A percentile compares a stretch with the other conserved stretches of the same genome.
Conservation (phyloP, 2,113 vertebrate genomes). For the Microcebus lehilahytsara region DNA sequence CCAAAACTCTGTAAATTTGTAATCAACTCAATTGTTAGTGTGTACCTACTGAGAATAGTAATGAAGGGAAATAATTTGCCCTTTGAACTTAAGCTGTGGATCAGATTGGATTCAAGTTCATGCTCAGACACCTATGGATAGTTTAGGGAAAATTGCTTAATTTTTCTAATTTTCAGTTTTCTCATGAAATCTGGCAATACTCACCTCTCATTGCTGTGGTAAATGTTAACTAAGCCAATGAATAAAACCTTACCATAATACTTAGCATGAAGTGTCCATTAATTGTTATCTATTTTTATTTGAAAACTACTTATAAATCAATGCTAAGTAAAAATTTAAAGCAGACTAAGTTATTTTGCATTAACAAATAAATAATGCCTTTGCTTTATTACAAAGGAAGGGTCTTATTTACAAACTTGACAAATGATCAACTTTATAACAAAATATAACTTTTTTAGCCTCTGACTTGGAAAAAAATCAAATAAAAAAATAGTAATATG, state of each 20-base stretch:
- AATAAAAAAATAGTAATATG: neutral
- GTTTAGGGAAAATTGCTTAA: neutral
- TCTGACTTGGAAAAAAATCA: conserved; percentile 51
- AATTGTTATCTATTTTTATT: conserved; percentile 7
- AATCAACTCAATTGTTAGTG: neutral
- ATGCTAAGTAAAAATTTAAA: neutral
- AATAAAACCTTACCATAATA: neutral
- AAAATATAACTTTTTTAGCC: neutral
- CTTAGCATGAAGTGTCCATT: neutral
- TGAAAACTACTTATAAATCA: neutral
- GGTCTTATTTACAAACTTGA: neutral
- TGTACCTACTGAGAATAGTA: neutral
- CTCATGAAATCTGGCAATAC: neutral
- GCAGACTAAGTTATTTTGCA: neutral
- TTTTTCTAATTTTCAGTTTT: neutral
- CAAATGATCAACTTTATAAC: neutral
- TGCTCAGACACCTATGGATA: neutral
- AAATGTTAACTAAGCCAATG: neutral
- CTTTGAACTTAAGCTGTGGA: neutral
- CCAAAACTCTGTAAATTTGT: neutral
- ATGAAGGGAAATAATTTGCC: neutral
- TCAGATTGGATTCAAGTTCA: neutral
- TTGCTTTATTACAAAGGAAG: neutral
- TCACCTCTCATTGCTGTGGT: neutral
- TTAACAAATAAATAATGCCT: neutral